Base-by-base conservation (phyloP, 2,888 invertebrate genomes). In the Drosophila paucipuncta region DNA sequence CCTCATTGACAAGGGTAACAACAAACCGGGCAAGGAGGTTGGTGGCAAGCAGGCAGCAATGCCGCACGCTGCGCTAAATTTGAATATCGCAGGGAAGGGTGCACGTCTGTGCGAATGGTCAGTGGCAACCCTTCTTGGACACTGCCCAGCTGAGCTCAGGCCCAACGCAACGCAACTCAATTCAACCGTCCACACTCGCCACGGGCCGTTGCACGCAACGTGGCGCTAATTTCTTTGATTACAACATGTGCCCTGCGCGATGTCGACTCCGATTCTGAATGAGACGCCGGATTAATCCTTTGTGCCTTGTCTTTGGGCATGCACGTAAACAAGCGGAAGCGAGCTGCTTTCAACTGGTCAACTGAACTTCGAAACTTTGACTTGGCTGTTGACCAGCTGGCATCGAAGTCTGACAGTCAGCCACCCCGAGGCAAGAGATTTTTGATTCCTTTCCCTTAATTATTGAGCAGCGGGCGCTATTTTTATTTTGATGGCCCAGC, bases 301-400 rank as follows among this genome's bases (percentile, higher is more conserved):
- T 89, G 82, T 89, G 83, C 80, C 76, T 57, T 76, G 87, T 89
- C 89, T 89, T 87, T 68, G 70, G 71, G 25, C 77, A 68, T 54
- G 60, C 81, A 70, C 68, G 77, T 78, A 81, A 74, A 80, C 68
- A 80, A 72, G 70, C 85, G 78, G 81, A 82, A 80, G 61, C 69
- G 73, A 75, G 67, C 68, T 61, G 72, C 78, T 78, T 82, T 89
- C 79, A 89, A 85, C 47, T 91, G 91, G 91, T 91, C 91, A 91
- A 91, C 85, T 89, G 89, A 91, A 91, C 89, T 91, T 91, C 83
- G 84, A 87, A 84, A 85, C 87, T 89, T 90, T 76, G 76, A 85
- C 80, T 80, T 73, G 73, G 62, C 71, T 68, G 64, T 57, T 80
- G 80, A 84, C 80, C 80, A 78, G 47, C 18, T 58, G 28, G 39